phyloP scores from a whole-genome alignment of 2,113 vertebrate genomes.

The Saimiri boliviensis region DNA sequence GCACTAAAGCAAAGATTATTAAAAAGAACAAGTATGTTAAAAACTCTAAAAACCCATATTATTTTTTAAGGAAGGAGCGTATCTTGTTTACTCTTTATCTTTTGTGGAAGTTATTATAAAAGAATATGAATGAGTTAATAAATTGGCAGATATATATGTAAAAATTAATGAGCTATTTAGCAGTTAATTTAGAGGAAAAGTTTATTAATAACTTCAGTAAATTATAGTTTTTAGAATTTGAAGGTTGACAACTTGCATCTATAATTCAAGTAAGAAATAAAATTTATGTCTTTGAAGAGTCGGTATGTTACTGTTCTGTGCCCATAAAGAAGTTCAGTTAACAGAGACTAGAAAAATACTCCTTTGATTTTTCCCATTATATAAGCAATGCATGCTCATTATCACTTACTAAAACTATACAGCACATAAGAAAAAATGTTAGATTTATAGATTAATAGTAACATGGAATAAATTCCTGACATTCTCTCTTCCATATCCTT shows the following conservation, averaged over 20 bases:
- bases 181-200: neutral
- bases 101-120: neutral
- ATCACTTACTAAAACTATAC: neutral
- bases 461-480: neutral
- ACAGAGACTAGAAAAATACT: neutral
- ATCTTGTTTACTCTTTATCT: neutral
- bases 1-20: neutral
- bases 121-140: neutral
- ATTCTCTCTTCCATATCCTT: neutral
- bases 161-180: neutral
- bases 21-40: neutral
- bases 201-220: neutral
- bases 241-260: neutral
- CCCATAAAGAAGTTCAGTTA: neutral
- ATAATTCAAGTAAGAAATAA: slow-evolving; percentile 7
- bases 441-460: neutral
- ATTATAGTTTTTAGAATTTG: neutral
- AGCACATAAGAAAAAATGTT: neutral
- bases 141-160: neutral
- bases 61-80: neutral
- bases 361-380: neutral
- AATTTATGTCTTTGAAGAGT: slow-evolving; percentile 1
- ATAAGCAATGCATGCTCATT: neutral
- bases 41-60: neutral
- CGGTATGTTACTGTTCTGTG: neutral